Conservation (phyloP, 35 echinoderm and acorn worm species). For the Apostichopus californicus region DNA sequence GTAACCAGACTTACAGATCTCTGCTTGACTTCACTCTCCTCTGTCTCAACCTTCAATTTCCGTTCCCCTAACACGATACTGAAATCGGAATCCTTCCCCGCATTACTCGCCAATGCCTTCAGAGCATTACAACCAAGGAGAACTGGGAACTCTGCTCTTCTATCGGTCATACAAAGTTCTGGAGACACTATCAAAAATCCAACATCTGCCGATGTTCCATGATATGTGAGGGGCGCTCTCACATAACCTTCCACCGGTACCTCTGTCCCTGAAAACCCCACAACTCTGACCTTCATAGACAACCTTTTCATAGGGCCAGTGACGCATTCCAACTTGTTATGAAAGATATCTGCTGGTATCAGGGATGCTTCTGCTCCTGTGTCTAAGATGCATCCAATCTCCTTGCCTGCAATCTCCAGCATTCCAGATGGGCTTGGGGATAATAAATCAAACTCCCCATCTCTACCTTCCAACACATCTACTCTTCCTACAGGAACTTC, state of each 20-base stretch:
- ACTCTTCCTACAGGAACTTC: background rate
- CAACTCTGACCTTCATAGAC: too few relatives aligned
- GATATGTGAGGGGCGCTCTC: conserved; percentile 16
- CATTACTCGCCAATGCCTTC: background rate
- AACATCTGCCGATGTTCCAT: background rate
- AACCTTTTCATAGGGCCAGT: too few relatives aligned
- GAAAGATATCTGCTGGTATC: conserved; percentile 9
- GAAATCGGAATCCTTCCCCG: background rate
- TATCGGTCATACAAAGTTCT: background rate
- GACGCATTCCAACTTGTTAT: background rate
- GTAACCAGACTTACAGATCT: background rate
- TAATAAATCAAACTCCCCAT: background rate
- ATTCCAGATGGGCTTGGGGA: background rate
- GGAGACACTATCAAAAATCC: background rate
- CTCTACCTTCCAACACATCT: background rate
- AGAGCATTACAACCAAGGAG: background rate
- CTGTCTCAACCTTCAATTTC: background rate
- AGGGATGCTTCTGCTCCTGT: conserved; percentile 22
- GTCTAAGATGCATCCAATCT: background rate
- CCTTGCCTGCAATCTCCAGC: background rate
- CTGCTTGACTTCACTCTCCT: background rate
- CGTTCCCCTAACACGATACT: background rate
- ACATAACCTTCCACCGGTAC: background rate
- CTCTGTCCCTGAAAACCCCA: background rate
- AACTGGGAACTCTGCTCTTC: background rate